These are phyloP conservation scores for Cynodonichthys magdalenae DNA, from an alignment of 2,797 vertebrate genomes.

Conservation along the genomic window DNA sequence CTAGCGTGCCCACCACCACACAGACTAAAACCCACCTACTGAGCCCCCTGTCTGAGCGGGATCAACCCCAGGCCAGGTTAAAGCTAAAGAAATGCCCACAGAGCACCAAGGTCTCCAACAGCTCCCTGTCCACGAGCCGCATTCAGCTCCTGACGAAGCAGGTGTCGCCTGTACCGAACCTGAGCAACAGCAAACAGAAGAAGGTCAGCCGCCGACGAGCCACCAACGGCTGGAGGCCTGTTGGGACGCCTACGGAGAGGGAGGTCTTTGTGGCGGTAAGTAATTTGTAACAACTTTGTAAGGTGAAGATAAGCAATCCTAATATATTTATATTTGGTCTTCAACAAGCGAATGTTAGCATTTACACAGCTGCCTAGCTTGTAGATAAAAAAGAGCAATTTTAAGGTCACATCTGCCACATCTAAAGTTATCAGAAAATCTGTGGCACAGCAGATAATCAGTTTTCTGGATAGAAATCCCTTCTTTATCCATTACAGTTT, in stretches of 20 bases:
- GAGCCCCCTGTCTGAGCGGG: slow-evolving; percentile 87
- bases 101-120: slow-evolving; percentile 87
- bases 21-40: slow-evolving; percentile 89
- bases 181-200: slow-evolving; percentile 87
- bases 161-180: slow-evolving; percentile 70
- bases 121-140: slow-evolving; percentile 86
- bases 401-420: no score
- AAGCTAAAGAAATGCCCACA: slow-evolving; percentile 88
- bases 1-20: slow-evolving; percentile 89
- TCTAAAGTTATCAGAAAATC: no score
- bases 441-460: no score
- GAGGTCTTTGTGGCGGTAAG: slow-evolving; percentile 96
- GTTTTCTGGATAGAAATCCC: no score
- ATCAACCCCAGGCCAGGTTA: slow-evolving; percentile 78
- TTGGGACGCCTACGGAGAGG: slow-evolving; percentile 91
- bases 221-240: slow-evolving; percentile 96
- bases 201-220: slow-evolving; percentile 86
- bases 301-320: background rate
- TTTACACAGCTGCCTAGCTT: no score
- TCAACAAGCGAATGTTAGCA: no score
- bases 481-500: no score
- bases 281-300: slow-evolving; percentile 32
- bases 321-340: background rate
- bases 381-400: no score
- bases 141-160: slow-evolving; percentile 83